Conservation (phyloP, 2,113 vertebrate species). For the Bos indicus region DNA sequence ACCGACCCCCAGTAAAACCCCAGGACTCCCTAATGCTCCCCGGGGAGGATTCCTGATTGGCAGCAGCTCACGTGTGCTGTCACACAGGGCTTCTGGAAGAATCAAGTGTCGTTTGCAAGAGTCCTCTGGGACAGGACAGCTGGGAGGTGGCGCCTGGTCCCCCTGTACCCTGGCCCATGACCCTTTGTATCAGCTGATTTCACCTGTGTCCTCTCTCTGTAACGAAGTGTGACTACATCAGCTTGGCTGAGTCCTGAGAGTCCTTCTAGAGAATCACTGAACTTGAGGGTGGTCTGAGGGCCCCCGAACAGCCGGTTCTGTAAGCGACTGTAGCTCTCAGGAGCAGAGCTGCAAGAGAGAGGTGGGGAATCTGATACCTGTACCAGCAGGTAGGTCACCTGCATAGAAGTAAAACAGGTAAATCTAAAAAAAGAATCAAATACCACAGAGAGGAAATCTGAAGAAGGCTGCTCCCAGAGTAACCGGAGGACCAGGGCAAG, state of each 20-base stretch:
- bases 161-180: not conserved
- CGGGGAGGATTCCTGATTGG: fast-evolving
- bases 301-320: fast-evolving
- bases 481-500: not conserved
- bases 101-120: fast-evolving
- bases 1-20: not conserved
- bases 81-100: not conserved
- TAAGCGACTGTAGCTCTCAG: not conserved
- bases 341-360: not conserved
- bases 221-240: fast-evolving
- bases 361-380: too few species aligned
- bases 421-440: not conserved
- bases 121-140: not conserved
- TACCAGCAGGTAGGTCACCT: not conserved
- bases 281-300: fast-evolving
- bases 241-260: not conserved
- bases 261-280: not conserved
- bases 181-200: not conserved
- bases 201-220: not conserved
- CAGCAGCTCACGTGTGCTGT: not conserved
- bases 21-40: not conserved
- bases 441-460: not conserved
- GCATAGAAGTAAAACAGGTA: not conserved
- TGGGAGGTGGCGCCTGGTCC: not conserved
- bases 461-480: not conserved